phyloP scores from a whole-genome alignment of 1,140 invertebrate species.

The Dryas iulia region DNA sequence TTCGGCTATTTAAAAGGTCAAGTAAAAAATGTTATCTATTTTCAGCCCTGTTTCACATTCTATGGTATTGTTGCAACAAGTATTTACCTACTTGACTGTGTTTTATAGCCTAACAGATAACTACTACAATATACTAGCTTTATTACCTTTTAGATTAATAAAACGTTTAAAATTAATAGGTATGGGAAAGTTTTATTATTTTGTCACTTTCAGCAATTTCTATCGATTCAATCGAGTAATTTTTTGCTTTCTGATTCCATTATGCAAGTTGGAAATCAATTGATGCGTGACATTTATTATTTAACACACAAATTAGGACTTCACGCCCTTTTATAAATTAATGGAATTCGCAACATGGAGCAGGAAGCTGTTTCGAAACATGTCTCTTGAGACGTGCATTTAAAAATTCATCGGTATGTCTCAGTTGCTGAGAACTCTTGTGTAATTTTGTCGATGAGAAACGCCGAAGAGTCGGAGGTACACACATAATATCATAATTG shows the following conservation, averaged over 20 bases:
- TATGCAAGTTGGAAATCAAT: not conserved
- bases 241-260: conserved; percentile 11
- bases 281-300: conserved; percentile 11
- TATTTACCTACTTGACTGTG: not conserved
- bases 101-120: not conserved
- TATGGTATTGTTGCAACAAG: conserved; percentile 14
- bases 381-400: conserved; percentile 25
- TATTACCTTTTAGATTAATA: not conserved
- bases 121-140: not conserved
- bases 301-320: not conserved
- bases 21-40: conserved; percentile 33
- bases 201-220: not conserved
- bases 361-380: not conserved
- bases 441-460: conserved; percentile 68
- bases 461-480: conserved; percentile 46
- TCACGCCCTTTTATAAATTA: not conserved
- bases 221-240: not conserved
- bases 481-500: conserved; percentile 68
- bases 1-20: conserved; percentile 49
- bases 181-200: not conserved
- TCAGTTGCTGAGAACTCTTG: conserved; percentile 41
- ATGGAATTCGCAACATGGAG: not conserved
- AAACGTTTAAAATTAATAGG: not conserved
- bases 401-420: conserved; percentile 48
- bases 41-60: conserved; percentile 19